Evolutionary conservation across 2,888 invertebrate species (phyloP).

Genomic region (Cetonia aurata): DNA sequence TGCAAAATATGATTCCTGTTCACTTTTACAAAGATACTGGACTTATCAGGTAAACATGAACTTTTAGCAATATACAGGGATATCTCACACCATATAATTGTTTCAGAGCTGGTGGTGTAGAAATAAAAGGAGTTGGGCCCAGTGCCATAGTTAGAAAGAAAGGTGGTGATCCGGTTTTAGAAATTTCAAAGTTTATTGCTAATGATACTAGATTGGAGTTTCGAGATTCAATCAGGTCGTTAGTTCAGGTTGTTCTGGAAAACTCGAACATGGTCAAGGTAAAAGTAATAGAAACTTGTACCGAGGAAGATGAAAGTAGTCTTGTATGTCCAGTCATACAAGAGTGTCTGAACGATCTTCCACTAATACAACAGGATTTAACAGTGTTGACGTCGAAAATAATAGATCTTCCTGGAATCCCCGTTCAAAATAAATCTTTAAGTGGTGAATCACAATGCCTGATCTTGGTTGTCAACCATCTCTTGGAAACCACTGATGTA

Average conservation of each 20-base stretch:
- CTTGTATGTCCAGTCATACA: constrained; percentile 70
- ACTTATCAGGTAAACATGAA: constrained; percentile 16
- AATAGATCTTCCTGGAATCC: constrained; percentile 69
- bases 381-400: constrained; percentile 70
- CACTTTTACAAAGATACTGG: constrained; percentile 65
- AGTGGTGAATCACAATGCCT: constrained; percentile 57
- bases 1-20: constrained; percentile 56
- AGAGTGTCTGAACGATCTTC: constrained; percentile 75
- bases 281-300: constrained; percentile 69
- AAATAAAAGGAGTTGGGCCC: constrained; percentile 82
- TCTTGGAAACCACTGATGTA: constrained; percentile 15
- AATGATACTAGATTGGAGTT: constrained; percentile 64
- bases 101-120: constrained; percentile 79
- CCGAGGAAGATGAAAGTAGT: constrained; percentile 33
- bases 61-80: background rate
- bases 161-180: constrained; percentile 81
- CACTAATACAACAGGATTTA: constrained; percentile 77
- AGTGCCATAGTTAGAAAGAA: constrained; percentile 79
- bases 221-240: constrained; percentile 68
- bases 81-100: constrained; percentile 9
- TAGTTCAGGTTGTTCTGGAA: constrained; percentile 80
- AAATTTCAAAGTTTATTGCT: constrained; percentile 80
- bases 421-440: constrained; percentile 74
- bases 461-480: constrained; percentile 53
- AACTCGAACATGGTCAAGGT: constrained; percentile 76